phyloP scores from a whole-genome alignment of 2,888 invertebrate genomes.

The Patella pellucida region DNA sequence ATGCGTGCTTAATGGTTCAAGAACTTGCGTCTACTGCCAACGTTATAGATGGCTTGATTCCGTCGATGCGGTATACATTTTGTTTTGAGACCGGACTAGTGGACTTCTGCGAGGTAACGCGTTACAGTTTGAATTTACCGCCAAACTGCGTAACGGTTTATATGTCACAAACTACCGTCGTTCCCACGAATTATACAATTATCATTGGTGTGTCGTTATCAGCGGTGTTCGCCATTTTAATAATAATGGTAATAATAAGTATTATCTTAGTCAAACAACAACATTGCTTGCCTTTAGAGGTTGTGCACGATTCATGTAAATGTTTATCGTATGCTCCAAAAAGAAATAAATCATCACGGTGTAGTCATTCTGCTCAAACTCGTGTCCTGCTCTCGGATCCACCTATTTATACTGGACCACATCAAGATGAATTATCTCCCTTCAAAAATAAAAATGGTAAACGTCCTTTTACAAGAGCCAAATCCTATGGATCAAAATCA shows the following conservation, averaged over 20 bases:
- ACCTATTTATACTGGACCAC: slow-evolving; percentile 12
- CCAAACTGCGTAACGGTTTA: slow-evolving; percentile 13
- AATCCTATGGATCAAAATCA: not conserved
- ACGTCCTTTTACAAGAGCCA: not conserved
- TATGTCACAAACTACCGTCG: not conserved
- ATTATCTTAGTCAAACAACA: slow-evolving; percentile 14
- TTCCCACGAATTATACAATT: not conserved
- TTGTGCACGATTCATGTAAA: slow-evolving; percentile 13
- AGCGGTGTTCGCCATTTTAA: slow-evolving; percentile 1
- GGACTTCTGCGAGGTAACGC: slow-evolving; percentile 32
- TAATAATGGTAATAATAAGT: slow-evolving; percentile 13
- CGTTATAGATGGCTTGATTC: slow-evolving; percentile 20
- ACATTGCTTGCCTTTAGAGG: slow-evolving; percentile 12
- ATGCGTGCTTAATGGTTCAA: slow-evolving; percentile 32
- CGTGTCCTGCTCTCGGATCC: slow-evolving; percentile 18
- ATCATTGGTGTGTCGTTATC: not conserved
- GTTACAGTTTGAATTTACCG: slow-evolving; percentile 16
- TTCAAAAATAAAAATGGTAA: slow-evolving; percentile 1
- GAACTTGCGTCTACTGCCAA: slow-evolving; percentile 13
- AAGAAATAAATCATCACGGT: not conserved
- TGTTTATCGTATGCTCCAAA: slow-evolving; percentile 12
- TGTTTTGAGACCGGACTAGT: slow-evolving; percentile 34
- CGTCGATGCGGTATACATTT: slow-evolving; percentile 27
- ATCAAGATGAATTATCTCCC: slow-evolving; percentile 13
- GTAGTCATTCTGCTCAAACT: slow-evolving; percentile 11